A percentile compares a stretch with the other conserved stretches of the same genome.
Evolutionary conservation across 2,113 vertebrate genomes (phyloP).

Genomic region (Elephantulus edwardii): DNA sequence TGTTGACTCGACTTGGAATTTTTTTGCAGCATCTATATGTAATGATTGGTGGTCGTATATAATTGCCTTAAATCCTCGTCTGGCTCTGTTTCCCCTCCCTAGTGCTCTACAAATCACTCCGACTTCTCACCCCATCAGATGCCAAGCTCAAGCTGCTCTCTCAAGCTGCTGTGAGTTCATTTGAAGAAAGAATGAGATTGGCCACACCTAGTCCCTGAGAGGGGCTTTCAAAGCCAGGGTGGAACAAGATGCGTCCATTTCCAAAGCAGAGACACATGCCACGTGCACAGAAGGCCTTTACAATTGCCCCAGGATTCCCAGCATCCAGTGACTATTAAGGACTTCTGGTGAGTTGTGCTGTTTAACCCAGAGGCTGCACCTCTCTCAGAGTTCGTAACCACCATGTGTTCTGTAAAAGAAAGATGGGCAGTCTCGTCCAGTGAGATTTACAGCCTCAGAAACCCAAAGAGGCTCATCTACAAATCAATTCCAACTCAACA

Average conservation of each 20-base stretch:
- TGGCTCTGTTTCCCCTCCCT: not conserved
- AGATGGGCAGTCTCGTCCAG: no score
- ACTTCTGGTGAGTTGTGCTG: not conserved
- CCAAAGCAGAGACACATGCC: not conserved
- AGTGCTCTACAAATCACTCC: not conserved
- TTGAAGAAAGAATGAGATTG: not conserved
- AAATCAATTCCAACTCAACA: no score
- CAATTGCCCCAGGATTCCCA: not conserved
- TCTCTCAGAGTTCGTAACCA: no score
- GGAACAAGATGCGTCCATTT: not conserved
- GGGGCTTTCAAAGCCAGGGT: not conserved
- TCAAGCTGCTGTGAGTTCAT: not conserved
- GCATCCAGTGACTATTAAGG: not conserved
- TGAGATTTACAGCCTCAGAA: no score
- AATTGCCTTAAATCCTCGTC: slow-evolving; percentile 26
- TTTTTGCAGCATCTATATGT: slow-evolving; percentile 9
- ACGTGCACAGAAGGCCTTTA: not conserved
- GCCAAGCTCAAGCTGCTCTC: not conserved
- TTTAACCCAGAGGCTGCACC: no score
- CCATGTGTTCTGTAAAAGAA: no score
- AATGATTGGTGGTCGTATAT: slow-evolving; percentile 20
- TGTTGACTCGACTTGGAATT: slow-evolving; percentile 10
- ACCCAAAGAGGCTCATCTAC: no score
- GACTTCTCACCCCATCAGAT: not conserved
- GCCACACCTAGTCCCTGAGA: not conserved